phyloP scores from a whole-genome alignment of 2,888 invertebrate genomes.

The Dendrolimus pini region DNA sequence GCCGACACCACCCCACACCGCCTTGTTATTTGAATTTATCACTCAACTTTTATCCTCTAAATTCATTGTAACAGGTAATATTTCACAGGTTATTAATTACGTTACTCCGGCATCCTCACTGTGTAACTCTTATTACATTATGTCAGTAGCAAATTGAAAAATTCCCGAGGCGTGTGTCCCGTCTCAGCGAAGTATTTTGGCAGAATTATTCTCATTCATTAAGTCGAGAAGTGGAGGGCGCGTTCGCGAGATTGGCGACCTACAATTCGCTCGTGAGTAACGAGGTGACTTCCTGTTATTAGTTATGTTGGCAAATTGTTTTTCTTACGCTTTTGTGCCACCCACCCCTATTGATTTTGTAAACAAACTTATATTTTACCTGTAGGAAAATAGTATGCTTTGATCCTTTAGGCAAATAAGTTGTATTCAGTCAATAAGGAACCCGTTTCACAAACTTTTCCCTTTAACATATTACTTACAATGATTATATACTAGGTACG shows the following conservation, averaged over 20 bases:
- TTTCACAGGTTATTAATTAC: slow-evolving; percentile 76
- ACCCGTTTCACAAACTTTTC: neutral
- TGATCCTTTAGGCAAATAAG: neutral
- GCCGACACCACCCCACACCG: slow-evolving; percentile 19
- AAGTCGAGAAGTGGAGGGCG: slow-evolving; percentile 69
- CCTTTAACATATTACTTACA: too few species aligned
- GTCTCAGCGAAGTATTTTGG: slow-evolving; percentile 73
- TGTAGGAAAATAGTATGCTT: slow-evolving; percentile 15
- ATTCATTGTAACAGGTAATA: slow-evolving; percentile 75
- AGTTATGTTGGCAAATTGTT: slow-evolving; percentile 70
- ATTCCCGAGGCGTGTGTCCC: slow-evolving; percentile 75
- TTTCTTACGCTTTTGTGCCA: slow-evolving; percentile 52
- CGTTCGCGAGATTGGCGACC: slow-evolving; percentile 67
- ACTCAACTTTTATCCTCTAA: slow-evolving; percentile 75
- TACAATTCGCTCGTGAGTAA: slow-evolving; percentile 71
- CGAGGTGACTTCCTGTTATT: slow-evolving; percentile 73
- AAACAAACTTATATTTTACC: slow-evolving; percentile 28
- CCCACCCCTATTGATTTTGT: slow-evolving; percentile 38
- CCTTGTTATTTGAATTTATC: slow-evolving; percentile 75
- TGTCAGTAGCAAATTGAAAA: slow-evolving; percentile 77
- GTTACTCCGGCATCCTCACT: slow-evolving; percentile 66
- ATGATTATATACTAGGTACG: too few species aligned
- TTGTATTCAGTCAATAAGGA: neutral
- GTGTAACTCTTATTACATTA: slow-evolving; percentile 76
- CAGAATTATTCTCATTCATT: slow-evolving; percentile 76